Evolutionary conservation across 2,797 vertebrate genomes (phyloP).

Genomic region (Myotis pilosus): DNA sequence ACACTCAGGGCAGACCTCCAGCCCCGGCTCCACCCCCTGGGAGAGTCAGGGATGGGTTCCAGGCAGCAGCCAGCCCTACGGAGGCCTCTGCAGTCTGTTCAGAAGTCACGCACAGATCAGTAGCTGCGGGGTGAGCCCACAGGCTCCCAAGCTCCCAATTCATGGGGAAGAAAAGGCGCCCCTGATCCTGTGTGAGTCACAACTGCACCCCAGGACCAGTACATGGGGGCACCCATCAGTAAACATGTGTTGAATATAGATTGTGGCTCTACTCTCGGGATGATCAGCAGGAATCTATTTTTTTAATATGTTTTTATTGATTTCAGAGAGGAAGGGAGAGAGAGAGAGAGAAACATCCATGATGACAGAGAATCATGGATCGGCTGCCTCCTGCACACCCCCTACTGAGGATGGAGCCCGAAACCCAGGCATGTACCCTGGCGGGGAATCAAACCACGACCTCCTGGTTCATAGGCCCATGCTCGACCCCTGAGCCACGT

Average conservation of each 20-base stretch:
- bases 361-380: too few relatives aligned
- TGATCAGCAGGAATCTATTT: not conserved
- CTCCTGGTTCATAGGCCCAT: too few relatives aligned
- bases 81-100: not conserved
- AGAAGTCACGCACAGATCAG: not conserved
- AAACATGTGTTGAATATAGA: not conserved
- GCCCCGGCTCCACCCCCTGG: not conserved
- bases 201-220: not conserved
- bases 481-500: too few relatives aligned
- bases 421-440: too few relatives aligned
- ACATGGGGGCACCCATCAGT: not conserved
- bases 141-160: not conserved
- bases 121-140: not conserved
- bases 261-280: not conserved
- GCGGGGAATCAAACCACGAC: too few relatives aligned
- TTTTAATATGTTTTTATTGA: too few relatives aligned
- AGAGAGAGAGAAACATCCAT: too few relatives aligned
- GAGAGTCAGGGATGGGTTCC: not conserved
- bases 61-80: not conserved
- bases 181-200: not conserved
- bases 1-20: constrained; percentile 3
- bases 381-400: too few relatives aligned
- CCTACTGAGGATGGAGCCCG: too few relatives aligned
- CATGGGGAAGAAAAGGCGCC: not conserved
- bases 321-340: too few relatives aligned